Conservation (phyloP, 2,113 vertebrate genomes). For the Verasper variegatus region DNA sequence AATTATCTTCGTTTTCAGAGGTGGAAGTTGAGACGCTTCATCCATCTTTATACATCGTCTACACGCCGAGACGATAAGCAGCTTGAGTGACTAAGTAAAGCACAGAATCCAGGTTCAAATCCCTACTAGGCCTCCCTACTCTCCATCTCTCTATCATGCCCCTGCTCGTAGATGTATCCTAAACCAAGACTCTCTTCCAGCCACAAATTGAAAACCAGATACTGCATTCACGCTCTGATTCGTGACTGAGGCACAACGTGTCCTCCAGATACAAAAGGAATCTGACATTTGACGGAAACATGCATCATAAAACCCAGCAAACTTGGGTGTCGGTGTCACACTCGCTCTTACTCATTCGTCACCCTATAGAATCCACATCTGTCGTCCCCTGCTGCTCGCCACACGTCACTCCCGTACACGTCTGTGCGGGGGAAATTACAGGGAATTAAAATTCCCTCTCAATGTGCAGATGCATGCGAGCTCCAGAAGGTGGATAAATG, state of each 20-base stretch:
- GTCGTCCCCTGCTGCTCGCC: conserved; percentile 16
- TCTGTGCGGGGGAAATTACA: conserved; percentile 37
- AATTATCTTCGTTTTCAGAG: no score
- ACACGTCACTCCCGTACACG: conserved; percentile 7
- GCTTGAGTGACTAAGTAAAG: conserved; percentile 4
- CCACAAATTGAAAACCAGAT: conserved; percentile 45
- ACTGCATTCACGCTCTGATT: conserved; percentile 33
- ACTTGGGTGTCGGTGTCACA: conserved; percentile 20
- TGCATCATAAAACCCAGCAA: conserved; percentile 1
- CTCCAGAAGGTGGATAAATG: conserved; percentile 52
- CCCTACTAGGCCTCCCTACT: not conserved
- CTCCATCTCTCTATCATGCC: not conserved
- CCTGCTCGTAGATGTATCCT: conserved; percentile 16
- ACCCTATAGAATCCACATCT: conserved; percentile 39
- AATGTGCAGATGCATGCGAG: conserved; percentile 29
- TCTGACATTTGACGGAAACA: conserved; percentile 24
- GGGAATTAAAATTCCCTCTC: conserved; percentile 64
- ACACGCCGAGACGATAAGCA: not conserved
- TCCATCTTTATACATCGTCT: no score
- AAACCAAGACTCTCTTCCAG: conserved; percentile 18
- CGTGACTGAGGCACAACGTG: conserved; percentile 16
- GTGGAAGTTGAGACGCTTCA: no score
- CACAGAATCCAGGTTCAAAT: not conserved
- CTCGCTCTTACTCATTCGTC: conserved; percentile 28
- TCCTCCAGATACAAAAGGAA: conserved; percentile 23